Percentiles rank a stretch among this genome's conserved stretches.
Conservation (phyloP, 2,797 vertebrate genomes). For the Sarcoramphus papa region DNA sequence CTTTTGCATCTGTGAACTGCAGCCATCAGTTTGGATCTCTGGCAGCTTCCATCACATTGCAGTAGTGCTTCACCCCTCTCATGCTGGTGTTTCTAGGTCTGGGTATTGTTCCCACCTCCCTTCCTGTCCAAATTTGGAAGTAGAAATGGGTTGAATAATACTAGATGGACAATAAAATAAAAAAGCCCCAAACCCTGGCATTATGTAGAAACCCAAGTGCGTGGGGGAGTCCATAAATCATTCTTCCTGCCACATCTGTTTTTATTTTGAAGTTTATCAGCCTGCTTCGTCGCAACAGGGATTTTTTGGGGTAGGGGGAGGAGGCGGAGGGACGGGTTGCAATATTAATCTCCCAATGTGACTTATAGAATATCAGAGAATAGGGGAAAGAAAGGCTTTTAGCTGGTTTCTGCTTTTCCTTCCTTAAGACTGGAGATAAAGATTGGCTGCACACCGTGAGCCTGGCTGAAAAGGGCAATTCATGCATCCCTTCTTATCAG, state of each 20-base stretch:
- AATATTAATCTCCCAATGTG: slow-evolving; percentile 77
- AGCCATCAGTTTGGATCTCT: background rate
- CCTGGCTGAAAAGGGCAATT: slow-evolving; percentile 73
- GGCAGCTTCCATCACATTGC: background rate
- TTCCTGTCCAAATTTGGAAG: background rate
- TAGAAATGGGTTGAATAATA: slow-evolving; percentile 22
- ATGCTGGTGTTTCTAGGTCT: background rate
- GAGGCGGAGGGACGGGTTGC: slow-evolving; percentile 30
- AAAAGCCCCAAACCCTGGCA: slow-evolving; percentile 6
- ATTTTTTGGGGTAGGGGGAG: background rate
- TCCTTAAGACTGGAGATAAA: slow-evolving; percentile 76
- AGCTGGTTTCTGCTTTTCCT: slow-evolving; percentile 76
- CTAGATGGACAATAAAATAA: slow-evolving; percentile 2
- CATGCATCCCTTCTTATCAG: slow-evolving; percentile 69
- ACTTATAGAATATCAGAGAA: slow-evolving; percentile 75
- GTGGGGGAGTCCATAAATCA: slow-evolving; percentile 48
- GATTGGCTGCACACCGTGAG: slow-evolving; percentile 66
- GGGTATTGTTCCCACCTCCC: background rate
- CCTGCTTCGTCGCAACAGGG: slow-evolving; percentile 61
- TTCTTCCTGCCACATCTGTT: slow-evolving; percentile 74
- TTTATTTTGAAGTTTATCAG: slow-evolving; percentile 79
- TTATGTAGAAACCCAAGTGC: background rate
- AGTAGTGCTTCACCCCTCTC: background rate
- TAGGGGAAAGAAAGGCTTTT: slow-evolving; percentile 72
- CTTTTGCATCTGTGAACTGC: background rate